These are phyloP conservation scores for Bombus confusus DNA, from an alignment of 1,140 invertebrate species.

Conservation along the genomic window DNA sequence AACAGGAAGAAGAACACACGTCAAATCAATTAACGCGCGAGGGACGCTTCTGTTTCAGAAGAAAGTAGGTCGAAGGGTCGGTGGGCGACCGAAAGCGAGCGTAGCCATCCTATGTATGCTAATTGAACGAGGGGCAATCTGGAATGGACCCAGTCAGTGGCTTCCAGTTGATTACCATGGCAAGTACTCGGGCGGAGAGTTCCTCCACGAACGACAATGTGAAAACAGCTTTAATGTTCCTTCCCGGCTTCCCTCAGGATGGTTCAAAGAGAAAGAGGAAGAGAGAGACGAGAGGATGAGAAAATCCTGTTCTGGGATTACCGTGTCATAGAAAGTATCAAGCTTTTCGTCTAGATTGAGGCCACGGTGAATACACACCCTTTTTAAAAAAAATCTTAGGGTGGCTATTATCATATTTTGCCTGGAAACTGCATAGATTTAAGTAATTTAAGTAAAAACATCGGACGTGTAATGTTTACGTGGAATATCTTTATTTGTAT, in stretches of 20 bases:
- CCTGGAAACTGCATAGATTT: too few relatives aligned
- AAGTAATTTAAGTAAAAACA: too few relatives aligned
- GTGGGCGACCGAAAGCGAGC: conserved; percentile 19
- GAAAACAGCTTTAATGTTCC: conserved; percentile 53
- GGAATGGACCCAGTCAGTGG: conserved; percentile 50
- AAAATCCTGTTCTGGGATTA: conserved; percentile 32
- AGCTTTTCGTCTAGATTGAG: conserved; percentile 27
- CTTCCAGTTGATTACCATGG: conserved; percentile 63
- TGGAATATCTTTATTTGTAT: too few relatives aligned
- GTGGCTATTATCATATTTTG: too few relatives aligned
- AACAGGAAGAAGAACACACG: not conserved
- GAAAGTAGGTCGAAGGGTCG: conserved; percentile 46
- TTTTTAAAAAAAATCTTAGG: not conserved
- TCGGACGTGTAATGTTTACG: too few relatives aligned
- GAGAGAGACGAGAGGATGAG: not conserved
- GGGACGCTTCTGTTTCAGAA: conserved; percentile 45
- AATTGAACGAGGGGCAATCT: conserved; percentile 64
- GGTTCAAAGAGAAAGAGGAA: not conserved
- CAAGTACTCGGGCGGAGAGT: conserved; percentile 37
- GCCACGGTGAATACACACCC: not conserved
- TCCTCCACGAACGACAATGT: conserved; percentile 50
- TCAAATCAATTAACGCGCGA: conserved; percentile 54
- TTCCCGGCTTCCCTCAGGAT: not conserved
- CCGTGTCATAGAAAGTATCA: conserved; percentile 6
- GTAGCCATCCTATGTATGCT: conserved; percentile 61